These are phyloP conservation scores for Lontra canadensis DNA, from an alignment of 2,113 vertebrate species.

Conservation along the genomic window DNA sequence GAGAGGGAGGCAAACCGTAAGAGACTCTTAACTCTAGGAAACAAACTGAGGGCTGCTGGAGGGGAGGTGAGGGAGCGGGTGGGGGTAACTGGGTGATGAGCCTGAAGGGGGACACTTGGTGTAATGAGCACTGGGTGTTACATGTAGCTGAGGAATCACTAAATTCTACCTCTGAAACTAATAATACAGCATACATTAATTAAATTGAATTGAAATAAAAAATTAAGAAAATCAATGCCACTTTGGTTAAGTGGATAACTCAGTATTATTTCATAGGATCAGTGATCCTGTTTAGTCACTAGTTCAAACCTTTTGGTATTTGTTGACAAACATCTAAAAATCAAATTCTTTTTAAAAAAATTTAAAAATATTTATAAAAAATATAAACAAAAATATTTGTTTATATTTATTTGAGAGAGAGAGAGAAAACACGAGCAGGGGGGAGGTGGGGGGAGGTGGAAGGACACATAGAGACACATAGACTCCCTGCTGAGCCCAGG, in stretches of 20 bases:
- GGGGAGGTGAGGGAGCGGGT: no score
- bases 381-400: no score
- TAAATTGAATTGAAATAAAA: not conserved
- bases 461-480: not conserved
- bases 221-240: not conserved
- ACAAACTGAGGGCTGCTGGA: no score
- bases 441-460: no score
- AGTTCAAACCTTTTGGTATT: not conserved
- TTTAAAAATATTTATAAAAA: no score
- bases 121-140: no score
- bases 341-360: not conserved
- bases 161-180: not conserved
- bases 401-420: not conserved
- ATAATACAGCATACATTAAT: not conserved
- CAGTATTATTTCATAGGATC: not conserved
- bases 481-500: not conserved
- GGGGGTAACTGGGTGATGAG: no score
- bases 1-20: no score
- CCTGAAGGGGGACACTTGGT: no score
- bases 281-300: not conserved
- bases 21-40: no score
- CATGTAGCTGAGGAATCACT: no score
- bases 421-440: not conserved
- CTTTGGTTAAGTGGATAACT: not conserved
- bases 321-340: not conserved